These are phyloP conservation scores for Muscicapa adusta DNA, from an alignment of 2,113 vertebrate genomes.

Conservation along the genomic window DNA sequence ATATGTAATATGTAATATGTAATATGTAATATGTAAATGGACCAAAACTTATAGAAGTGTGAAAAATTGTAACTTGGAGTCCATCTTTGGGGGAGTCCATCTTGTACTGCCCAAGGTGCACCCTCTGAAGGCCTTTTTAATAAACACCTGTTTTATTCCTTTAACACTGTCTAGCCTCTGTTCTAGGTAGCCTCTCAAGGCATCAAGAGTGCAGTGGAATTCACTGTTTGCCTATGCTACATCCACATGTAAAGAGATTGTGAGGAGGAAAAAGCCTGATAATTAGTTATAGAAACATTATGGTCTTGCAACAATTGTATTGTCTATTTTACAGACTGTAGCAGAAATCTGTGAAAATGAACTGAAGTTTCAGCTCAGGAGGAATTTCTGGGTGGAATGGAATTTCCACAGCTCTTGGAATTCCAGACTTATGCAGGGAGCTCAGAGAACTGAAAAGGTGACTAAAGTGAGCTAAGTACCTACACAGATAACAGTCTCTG, in stretches of 20 bases:
- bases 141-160: not conserved
- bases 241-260: not conserved
- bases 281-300: not conserved
- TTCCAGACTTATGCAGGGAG: not conserved
- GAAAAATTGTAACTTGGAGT: accelerated
- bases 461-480: not conserved
- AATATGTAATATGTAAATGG: too few species aligned
- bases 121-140: not conserved
- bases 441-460: not conserved
- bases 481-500: not conserved
- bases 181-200: too few species aligned
- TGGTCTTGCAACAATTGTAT: not conserved
- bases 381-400: not conserved
- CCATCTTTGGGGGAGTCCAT: not conserved
- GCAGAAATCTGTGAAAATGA: not conserved
- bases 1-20: too few species aligned
- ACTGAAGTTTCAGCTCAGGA: not conserved
- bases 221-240: not conserved
- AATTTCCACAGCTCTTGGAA: not conserved
- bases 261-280: not conserved
- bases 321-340: not conserved
- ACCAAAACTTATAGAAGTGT: not conserved
- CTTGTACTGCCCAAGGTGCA: too few species aligned
- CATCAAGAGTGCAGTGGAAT: not conserved
- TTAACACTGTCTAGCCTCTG: not conserved